Base-by-base conservation (phyloP, 2,888 invertebrate genomes). In the Dasysyrphus tricinctus region DNA sequence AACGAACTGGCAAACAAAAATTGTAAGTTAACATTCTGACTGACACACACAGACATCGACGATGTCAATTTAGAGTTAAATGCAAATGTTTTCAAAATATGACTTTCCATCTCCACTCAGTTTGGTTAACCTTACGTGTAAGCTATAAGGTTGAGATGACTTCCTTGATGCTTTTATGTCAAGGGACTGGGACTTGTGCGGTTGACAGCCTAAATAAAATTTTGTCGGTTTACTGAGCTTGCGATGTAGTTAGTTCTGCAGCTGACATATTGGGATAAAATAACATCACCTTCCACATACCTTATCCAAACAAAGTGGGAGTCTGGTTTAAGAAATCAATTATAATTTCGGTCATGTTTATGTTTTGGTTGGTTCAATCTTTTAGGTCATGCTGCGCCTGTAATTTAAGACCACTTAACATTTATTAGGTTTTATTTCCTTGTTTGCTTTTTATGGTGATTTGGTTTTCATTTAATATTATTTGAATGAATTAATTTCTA, bases 131-230 rank as follows among this genome's bases (percentile, higher is more conserved):
- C 57, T 56, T 19, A 34, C 32, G 61, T 39, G 42, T 67, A 42
- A 44, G 24, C 24, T 24, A 24, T 24, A 24, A 3, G 24, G n/a
- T n/a, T n/a, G n/a, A n/a, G 24, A 24, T 75, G 57, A 34, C 29
- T 3, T 9, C n/a, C 8, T 8, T n/a, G 3, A 47, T 47, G 16
- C 11, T 6, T 39, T 24, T 12, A 39, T 7, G 34, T 65, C 11
- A 19, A 49, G 65, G 42, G 29, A 63, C n/a, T 72, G 65, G 67
- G 73, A 77, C 61, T 77, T 63, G 61, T 80, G 84, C 56, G 73
- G 73, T 72, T 85, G 84, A 85, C 84, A 80, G 80, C 80, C 80
- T 73, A 80, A 83, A 83, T 83, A 83, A 78, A 83, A 83, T 83
- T n/a, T 74, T 83, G 83, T 83, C 78, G 83, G 83, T 79, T 83